Evolutionary conservation across 2,888 invertebrate genomes (phyloP).

Genomic region (Alviniconcha strummeri): DNA sequence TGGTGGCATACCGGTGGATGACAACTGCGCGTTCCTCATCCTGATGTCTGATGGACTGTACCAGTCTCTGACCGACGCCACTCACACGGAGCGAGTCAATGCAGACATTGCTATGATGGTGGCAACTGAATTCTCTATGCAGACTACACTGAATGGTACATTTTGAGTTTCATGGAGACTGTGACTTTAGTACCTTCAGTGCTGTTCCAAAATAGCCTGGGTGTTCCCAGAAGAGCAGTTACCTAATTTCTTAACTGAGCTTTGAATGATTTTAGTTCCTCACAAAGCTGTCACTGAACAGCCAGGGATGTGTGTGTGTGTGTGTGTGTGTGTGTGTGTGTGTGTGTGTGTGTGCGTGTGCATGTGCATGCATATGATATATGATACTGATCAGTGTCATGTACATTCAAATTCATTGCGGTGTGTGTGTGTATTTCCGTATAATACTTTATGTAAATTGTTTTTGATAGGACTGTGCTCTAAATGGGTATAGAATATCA

Average conservation of each 20-base stretch:
- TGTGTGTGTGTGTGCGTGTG: neutral
- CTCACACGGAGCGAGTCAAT: slow-evolving; percentile 83
- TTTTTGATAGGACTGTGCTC: neutral
- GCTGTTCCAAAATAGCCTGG: too few species aligned
- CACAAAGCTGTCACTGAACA: too few species aligned
- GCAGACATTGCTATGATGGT: slow-evolving; percentile 69
- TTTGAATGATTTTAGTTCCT: too few species aligned
- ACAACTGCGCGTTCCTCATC: slow-evolving; percentile 86
- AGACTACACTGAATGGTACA: slow-evolving; percentile 83
- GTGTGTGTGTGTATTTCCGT: neutral
- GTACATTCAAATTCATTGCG: too few species aligned
- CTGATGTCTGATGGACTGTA: slow-evolving; percentile 91
- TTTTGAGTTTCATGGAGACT: neutral
- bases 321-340: slow-evolving; percentile 4
- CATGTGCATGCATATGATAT: neutral
- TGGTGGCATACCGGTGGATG: slow-evolving; percentile 86
- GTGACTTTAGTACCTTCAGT: too few species aligned
- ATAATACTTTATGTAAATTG: neutral
- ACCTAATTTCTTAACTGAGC: too few species aligned
- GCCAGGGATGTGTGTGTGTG: neutral
- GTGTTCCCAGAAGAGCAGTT: too few species aligned
- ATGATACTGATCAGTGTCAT: neutral
- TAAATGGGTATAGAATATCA: too few species aligned
- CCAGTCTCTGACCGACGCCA: slow-evolving; percentile 87
- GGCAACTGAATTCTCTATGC: slow-evolving; percentile 80